Evolutionary conservation across 2,888 invertebrate genomes (phyloP).

Genomic region (Papilio demoleus): DNA sequence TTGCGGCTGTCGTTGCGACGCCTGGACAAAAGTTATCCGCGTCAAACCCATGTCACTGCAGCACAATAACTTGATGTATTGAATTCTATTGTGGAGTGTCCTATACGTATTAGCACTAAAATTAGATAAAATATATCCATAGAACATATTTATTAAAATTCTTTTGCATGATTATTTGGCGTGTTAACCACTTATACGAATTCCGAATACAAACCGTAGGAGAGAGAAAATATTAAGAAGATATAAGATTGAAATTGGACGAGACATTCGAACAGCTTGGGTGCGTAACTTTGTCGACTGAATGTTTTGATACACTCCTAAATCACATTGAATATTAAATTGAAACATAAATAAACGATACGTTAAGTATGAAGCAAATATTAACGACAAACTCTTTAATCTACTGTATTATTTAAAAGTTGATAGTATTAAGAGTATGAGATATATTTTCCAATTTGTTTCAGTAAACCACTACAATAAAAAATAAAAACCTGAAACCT

Average conservation of each 20-base stretch:
- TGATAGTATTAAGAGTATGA: neutral
- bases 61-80: slow-evolving; percentile 32
- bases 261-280: neutral
- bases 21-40: slow-evolving; percentile 31
- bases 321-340: neutral
- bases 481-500: neutral
- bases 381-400: neutral
- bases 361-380: neutral
- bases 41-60: slow-evolving; percentile 23
- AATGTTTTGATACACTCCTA: too few species aligned
- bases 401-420: neutral
- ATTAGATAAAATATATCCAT: neutral
- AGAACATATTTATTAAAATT: too few species aligned
- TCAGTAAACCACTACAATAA: neutral
- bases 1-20: slow-evolving; percentile 19
- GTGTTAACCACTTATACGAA: neutral
- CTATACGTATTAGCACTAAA: neutral
- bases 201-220: neutral
- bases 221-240: too few species aligned
- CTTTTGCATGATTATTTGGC: slow-evolving; percentile 61
- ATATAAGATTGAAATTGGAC: too few species aligned
- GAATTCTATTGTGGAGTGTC: slow-evolving; percentile 21
- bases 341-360: neutral
- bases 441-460: neutral
- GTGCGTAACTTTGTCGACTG: neutral